Conservation (phyloP, 2,113 vertebrate genomes). For the Anhinga rufa region DNA sequence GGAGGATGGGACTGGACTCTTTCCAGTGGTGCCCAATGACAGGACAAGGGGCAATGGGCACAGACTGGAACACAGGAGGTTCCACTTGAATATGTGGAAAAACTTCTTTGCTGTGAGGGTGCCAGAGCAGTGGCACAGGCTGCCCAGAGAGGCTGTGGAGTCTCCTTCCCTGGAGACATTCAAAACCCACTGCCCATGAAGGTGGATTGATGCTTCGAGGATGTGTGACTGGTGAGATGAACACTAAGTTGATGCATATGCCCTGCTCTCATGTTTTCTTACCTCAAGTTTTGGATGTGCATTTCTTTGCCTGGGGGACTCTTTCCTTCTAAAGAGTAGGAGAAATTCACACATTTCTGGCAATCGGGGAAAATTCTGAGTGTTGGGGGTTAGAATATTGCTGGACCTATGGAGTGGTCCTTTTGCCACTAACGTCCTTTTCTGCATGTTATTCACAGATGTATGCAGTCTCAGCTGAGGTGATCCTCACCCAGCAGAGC, state of each 20-base stretch:
- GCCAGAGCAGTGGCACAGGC: no score
- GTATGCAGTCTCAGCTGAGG: not conserved
- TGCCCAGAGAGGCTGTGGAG: no score
- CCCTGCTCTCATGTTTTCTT: not conserved
- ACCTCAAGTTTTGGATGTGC: not conserved
- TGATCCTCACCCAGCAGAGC: not conserved
- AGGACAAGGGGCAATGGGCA: no score
- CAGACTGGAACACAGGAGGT: no score
- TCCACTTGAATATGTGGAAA: no score
- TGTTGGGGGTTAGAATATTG: not conserved
- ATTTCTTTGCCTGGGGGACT: not conserved
- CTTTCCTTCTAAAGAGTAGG: not conserved
- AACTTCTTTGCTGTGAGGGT: no score
- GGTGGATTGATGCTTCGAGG: not conserved
- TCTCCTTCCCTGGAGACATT: no score
- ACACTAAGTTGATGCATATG: not conserved
- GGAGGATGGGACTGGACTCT: no score
- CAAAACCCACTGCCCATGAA: not conserved
- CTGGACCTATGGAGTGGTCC: not conserved
- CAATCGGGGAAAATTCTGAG: not conserved
- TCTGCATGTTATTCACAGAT: not conserved
- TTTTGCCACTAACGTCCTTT: not conserved
- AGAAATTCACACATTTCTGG: not conserved
- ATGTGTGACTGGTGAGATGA: not conserved
- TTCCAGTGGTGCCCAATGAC: no score